Conservation (phyloP, 2,113 vertebrate species). For the Murina feae region DNA sequence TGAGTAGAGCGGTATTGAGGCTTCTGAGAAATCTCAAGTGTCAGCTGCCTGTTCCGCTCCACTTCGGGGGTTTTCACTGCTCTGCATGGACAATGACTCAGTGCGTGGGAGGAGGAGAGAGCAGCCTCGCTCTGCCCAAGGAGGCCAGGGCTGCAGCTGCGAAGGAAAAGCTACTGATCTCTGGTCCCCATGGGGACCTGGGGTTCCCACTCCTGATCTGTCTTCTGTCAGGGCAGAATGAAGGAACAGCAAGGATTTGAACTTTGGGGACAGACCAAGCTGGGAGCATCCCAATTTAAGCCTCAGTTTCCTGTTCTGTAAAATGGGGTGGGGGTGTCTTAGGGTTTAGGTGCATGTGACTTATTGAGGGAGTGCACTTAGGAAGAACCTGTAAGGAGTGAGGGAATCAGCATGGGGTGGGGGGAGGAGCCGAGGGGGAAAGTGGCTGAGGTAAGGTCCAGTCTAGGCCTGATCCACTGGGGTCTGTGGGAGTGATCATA, state of each 20-base stretch:
- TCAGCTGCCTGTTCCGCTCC: not conserved
- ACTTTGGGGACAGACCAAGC: not conserved
- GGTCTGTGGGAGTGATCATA: not conserved
- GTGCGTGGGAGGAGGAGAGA: not conserved
- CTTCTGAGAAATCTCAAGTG: slow-evolving; percentile 48
- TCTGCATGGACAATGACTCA: slow-evolving; percentile 15
- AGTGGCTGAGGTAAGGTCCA: not conserved
- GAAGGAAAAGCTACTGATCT: not conserved
- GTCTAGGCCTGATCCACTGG: not conserved
- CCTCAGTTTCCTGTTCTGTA: not conserved
- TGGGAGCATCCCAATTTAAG: not conserved
- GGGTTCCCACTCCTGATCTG: not conserved
- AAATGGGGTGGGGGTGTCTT: not conserved
- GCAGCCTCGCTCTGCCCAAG: not conserved
- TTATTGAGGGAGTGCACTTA: not conserved
- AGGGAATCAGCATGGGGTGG: not conserved
- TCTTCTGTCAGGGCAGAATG: not conserved
- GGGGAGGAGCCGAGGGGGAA: rapidly evolving
- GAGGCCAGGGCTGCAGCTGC: not conserved
- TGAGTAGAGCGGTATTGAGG: not conserved
- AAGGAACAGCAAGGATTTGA: not conserved
- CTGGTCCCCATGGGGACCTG: not conserved
- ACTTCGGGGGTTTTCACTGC: not conserved
- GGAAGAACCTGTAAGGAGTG: not conserved
- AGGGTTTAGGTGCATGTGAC: not conserved